Evolutionary conservation across 2,888 invertebrate species (phyloP), one percentile per base, ranked within the genome.

Genomic region (Crioceris asparagi): DNA sequence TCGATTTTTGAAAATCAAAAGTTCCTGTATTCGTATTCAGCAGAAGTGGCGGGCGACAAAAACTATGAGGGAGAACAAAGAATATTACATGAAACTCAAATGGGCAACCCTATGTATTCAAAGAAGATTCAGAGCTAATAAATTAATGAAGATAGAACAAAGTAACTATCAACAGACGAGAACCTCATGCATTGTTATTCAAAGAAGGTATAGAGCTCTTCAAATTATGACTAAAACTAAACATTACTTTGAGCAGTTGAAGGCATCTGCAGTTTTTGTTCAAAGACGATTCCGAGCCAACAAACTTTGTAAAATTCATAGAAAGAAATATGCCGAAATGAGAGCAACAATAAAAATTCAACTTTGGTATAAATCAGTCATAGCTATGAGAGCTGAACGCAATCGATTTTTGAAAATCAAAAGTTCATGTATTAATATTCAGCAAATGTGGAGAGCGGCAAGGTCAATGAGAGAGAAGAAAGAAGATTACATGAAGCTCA

Each of bases 51-150:
- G 42, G 25, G 39, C 40, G 15, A 36, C 21, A 21, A 8, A 36
- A 12, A 6, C 18, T 18, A 26, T 32, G 19, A 36, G 25, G 30
- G 14, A 29, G 15, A 26, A 18, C 11, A 37, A 18, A 17, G n/a
- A n/a, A n/a, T n/a, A n/a, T n/a, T n/a, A n/a, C n/a, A n/a, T n/a
- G n/a, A n/a, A 31, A 16, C 27, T 27, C 2, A 58, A 56, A 36
- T 54, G 49, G 16, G 57, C 66, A n/a, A 44, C 17, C 4, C 16
- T 39, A 32, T 26, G 30, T 6, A 40, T 52, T 30, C 50, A 53
- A 35, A 37, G 26, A 12, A 30, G 45, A 50, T 54, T 54, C 51
- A 50, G 53, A 43, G 56, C 54, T 17, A 43, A 47, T 4, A 33
- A 35, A 19, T 4, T 41, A 6, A 54, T 53, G 51, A 45, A 44